Evolutionary conservation across 2,888 invertebrate genomes (phyloP).

Genomic region (Cheilosia scutellata): DNA sequence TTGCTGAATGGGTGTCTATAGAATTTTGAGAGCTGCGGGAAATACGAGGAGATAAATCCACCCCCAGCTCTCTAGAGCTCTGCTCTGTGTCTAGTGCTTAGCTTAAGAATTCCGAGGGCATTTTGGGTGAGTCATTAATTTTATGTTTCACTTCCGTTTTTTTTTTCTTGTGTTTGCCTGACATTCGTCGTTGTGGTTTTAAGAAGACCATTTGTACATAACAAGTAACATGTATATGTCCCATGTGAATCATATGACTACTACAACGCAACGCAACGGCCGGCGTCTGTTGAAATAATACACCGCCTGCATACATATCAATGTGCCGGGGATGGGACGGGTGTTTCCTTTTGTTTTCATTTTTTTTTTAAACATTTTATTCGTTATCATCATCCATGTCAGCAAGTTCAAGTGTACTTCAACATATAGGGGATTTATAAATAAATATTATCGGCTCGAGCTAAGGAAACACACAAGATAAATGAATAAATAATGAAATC

Average conservation of each 20-base stretch:
- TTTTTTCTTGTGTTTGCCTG: constrained; percentile 21
- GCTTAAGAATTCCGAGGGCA: constrained; percentile 56
- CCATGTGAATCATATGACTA: constrained; percentile 29
- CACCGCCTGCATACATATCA: constrained; percentile 35
- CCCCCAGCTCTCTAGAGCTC: constrained; percentile 28
- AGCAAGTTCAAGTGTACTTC: constrained; percentile 60
- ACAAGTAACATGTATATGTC: neutral
- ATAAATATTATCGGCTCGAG: constrained; percentile 48
- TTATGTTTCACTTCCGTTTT: constrained; percentile 67
- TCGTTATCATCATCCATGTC: constrained; percentile 29
- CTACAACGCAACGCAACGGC: neutral
- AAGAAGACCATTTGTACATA: constrained; percentile 2
- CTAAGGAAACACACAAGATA: constrained; percentile 39
- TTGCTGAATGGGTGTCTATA: neutral
- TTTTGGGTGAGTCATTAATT: constrained; percentile 67
- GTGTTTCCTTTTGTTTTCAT: constrained; percentile 16
- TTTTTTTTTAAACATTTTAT: neutral
- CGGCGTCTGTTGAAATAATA: constrained; percentile 5
- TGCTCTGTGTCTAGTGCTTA: constrained; percentile 1
- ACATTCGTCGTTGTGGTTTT: constrained; percentile 43
- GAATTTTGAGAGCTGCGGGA: constrained; percentile 7
- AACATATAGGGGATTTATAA: constrained; percentile 41
- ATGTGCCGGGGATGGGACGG: constrained; percentile 9
- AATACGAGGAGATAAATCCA: constrained; percentile 25
- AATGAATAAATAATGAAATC: constrained; percentile 57